phyloP scores from a whole-genome alignment of 2,888 invertebrate species.

The Parnassius apollo region DNA sequence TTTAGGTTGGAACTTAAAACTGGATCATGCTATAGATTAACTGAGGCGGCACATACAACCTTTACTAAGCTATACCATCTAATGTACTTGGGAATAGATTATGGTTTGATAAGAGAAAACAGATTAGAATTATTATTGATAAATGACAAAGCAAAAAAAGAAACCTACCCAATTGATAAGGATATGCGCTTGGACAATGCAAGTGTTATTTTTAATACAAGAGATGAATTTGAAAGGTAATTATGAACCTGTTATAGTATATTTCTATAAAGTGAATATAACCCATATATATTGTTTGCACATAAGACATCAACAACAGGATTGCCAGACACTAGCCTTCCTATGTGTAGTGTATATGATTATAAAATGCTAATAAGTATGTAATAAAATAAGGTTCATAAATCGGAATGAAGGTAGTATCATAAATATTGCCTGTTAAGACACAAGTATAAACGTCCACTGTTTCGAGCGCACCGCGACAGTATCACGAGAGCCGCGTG shows the following conservation, averaged over 20 bases:
- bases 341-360: too few species aligned
- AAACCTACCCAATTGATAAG: slow-evolving; percentile 62
- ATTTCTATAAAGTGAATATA: too few species aligned
- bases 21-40: slow-evolving; percentile 62
- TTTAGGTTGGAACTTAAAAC: slow-evolving; percentile 53
- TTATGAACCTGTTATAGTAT: slow-evolving; percentile 8
- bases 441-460: too few species aligned
- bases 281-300: too few species aligned
- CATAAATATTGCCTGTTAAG: too few species aligned
- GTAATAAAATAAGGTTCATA: too few species aligned
- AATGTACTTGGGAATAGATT: slow-evolving; percentile 70
- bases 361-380: too few species aligned
- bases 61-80: slow-evolving; percentile 61
- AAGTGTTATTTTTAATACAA: slow-evolving; percentile 58
- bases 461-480: too few species aligned
- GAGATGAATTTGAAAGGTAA: slow-evolving; percentile 64
- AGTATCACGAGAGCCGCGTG: too few species aligned
- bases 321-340: too few species aligned
- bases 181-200: slow-evolving; percentile 57
- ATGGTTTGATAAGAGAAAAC: slow-evolving; percentile 58
- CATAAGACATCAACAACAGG: too few species aligned
- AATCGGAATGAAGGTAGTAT: too few species aligned
- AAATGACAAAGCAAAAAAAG: slow-evolving; percentile 53
- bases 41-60: slow-evolving; percentile 48
- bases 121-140: slow-evolving; percentile 60